A percentile compares a stretch with the other conserved stretches of the same genome.
These are phyloP conservation scores for Carassius carassius DNA, from an alignment of 2,113 vertebrate genomes.

Conservation along the genomic window DNA sequence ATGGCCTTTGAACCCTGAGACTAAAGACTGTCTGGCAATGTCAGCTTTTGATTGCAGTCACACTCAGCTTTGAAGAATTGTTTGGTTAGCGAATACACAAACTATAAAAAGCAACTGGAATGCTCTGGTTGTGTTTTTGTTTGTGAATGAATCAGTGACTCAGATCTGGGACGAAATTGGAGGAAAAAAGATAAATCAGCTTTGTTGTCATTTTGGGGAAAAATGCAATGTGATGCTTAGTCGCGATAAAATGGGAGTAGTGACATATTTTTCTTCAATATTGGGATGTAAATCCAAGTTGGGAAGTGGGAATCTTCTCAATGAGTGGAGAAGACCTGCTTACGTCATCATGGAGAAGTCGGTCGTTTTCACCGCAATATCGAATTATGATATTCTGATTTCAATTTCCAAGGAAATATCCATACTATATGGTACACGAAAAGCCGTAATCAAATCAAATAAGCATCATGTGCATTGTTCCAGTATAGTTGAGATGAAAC, in stretches of 20 bases:
- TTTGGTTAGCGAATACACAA: conserved; percentile 24
- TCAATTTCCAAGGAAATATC: no score
- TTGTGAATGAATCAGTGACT: neutral
- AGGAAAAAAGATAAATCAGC: neutral
- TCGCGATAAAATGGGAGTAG: neutral
- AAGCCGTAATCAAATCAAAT: no score
- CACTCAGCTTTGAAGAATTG: neutral
- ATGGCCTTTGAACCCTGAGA: conserved; percentile 22
- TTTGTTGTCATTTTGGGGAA: neutral
- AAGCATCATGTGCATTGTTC: no score
- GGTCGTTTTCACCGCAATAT: no score
- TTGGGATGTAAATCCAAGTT: neutral
- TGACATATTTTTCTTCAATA: neutral
- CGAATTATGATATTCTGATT: no score
- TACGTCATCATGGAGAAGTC: no score
- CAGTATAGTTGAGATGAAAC: neutral
- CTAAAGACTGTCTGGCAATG: conserved; percentile 1
- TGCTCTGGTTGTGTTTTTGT: neutral
- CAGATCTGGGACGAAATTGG: neutral
- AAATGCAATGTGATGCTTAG: neutral
- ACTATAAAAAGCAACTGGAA: neutral
- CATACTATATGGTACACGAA: no score
- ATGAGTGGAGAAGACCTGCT: no score
- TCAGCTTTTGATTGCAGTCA: conserved; percentile 18
- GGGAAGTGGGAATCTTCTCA: no score